These are phyloP conservation scores for Sciurus niger DNA, from an alignment of 2,113 vertebrate species.

Conservation along the genomic window DNA sequence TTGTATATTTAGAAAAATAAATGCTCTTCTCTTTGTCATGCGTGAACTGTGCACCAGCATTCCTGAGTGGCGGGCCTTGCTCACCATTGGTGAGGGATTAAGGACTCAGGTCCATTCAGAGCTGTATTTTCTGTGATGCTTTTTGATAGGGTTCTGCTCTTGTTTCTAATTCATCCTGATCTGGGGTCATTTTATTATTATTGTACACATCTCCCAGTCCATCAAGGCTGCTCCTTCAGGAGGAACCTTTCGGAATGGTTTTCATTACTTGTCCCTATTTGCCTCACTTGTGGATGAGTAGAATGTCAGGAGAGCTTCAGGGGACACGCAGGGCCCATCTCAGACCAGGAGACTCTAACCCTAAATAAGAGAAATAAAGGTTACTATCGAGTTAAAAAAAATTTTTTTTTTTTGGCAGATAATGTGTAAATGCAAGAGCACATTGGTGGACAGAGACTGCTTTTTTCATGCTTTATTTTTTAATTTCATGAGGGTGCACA, in stretches of 20 bases:
- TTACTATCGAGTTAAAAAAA: conserved; percentile 34
- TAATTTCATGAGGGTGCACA: neutral
- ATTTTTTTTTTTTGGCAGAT: neutral
- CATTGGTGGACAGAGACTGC: conserved; percentile 10
- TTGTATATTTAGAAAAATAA: neutral
- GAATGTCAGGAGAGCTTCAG: neutral
- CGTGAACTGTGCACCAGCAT: neutral
- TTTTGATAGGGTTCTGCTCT: neutral
- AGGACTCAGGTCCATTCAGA: neutral
- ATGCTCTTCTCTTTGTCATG: neutral
- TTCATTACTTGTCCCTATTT: neutral
- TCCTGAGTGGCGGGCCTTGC: neutral
- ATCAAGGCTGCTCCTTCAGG: fast-evolving
- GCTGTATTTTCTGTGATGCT: neutral
- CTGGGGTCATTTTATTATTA: neutral
- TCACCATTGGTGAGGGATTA: conserved; percentile 13
- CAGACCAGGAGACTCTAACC: neutral
- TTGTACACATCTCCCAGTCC: neutral
- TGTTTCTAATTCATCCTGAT: conserved; percentile 26
- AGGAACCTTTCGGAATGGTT: neutral
- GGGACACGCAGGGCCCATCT: neutral
- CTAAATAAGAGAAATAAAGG: conserved; percentile 26
- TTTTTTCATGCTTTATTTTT: conserved; percentile 16
- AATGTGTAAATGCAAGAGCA: neutral
- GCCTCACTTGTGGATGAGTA: neutral